A percentile compares a stretch with the other conserved stretches of the same genome.
phyloP scores from a whole-genome alignment of 2,797 vertebrate genomes.

The Esox masquinongy region DNA sequence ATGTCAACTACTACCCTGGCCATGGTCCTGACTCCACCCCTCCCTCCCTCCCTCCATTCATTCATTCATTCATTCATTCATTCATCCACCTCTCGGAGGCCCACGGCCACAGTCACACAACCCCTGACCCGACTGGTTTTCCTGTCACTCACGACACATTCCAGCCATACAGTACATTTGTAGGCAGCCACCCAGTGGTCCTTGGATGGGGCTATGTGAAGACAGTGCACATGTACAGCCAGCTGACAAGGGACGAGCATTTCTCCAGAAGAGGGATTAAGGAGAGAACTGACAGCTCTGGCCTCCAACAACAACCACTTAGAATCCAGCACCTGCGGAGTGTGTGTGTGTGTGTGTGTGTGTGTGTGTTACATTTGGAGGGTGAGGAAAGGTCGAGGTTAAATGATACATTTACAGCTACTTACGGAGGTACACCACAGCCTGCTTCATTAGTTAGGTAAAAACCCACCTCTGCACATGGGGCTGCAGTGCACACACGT shows the following conservation, averaged over 20 bases:
- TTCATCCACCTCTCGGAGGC: conserved; percentile 1
- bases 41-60: background rate
- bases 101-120: conserved; percentile 38
- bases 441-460: too few species aligned
- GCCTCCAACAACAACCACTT: conserved; percentile 55
- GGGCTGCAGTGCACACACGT: too few species aligned
- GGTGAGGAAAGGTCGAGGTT: too few species aligned
- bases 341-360: conserved; percentile 4
- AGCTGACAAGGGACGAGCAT: background rate
- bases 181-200: too few species aligned
- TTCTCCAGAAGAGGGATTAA: conserved; percentile 42
- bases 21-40: background rate
- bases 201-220: too few species aligned
- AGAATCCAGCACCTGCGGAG: conserved; percentile 47
- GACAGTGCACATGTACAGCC: conserved; percentile 53
- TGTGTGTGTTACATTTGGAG: background rate
- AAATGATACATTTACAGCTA: too few species aligned
- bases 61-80: background rate
- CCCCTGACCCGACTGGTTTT: conserved; percentile 38
- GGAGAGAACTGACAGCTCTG: conserved; percentile 51
- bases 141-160: conserved; percentile 58
- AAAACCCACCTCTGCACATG: too few species aligned
- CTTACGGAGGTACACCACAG: too few species aligned
- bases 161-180: conserved; percentile 34
- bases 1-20: background rate